Evolutionary conservation across 2,888 invertebrate genomes (phyloP), one percentile per base, ranked within the genome.

Genomic region (Frankliniella intonsa): DNA sequence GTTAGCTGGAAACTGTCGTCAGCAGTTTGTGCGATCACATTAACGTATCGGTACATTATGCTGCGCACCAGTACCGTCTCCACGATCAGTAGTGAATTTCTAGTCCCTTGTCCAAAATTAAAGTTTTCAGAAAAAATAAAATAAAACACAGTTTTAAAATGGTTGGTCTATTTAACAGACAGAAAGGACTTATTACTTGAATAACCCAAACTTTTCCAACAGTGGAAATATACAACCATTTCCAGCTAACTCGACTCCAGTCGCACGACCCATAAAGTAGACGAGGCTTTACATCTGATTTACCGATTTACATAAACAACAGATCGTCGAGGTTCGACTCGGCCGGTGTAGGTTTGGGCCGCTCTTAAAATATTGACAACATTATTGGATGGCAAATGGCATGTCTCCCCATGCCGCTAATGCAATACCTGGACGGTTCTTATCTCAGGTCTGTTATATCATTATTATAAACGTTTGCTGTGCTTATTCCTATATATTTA

Each of bases 321-420:
- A 38, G 38, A 38, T 38, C 38, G 38, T 38, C 38, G 38, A 38
- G 38, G 38, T 38, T 38, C 38, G 38, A 38, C 38, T 38, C 38
- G 5, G 38, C 38, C 38, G 38, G 38, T 5, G 38, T 62, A 62
- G 69, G 22, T 69, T 69, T 69, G 69, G 25, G 69, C 69, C 25
- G 69, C 69, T 76, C 25, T 69, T n/a, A 69, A 11, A 76, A 25
- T 25, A 76, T 76, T 76, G 69, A 76, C 69, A 76, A 76, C 69
- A 76, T 76, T 22, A 76, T 76, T 38, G 38, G 69, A 76, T 76
- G 69, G 69, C 69, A 25, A 76, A 9, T 76, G 25, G 69, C 69
- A 25, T 76, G 55, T 14, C 55, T 38, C 38, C 38, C 38, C 3
- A 25, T 76, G 69, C 69, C 69, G 69, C 25, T 76, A 25, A 8